These are phyloP conservation scores for Carcina quercana DNA, from an alignment of 2,888 invertebrate genomes.

Conservation along the genomic window DNA sequence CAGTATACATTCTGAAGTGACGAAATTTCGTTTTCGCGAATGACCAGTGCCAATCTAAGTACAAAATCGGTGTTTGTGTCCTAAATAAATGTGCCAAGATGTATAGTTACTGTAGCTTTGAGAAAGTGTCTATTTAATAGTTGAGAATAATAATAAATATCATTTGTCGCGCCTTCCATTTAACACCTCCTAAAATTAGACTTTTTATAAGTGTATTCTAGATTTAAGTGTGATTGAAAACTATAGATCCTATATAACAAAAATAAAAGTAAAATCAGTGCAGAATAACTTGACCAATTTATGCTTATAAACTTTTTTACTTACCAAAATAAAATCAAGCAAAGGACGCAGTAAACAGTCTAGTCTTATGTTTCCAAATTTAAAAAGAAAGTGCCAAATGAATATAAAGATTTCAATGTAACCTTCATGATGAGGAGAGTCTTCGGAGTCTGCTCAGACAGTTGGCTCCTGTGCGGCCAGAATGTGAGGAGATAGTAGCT, in stretches of 20 bases:
- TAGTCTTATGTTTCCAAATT: neutral
- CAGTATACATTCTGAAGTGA: too few species aligned
- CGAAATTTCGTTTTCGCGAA: constrained; percentile 30
- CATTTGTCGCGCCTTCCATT: too few species aligned
- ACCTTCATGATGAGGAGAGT: constrained; percentile 61
- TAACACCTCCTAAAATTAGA: too few species aligned
- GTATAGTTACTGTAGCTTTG: too few species aligned
- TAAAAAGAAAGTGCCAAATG: neutral
- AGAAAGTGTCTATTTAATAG: too few species aligned
- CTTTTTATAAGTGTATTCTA: too few species aligned
- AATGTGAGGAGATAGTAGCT: constrained; percentile 61
- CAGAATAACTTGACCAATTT: too few species aligned
- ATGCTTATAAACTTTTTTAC: too few species aligned
- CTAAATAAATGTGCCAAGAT: constrained; percentile 40
- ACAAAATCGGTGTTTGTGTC: constrained; percentile 29
- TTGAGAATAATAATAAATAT: too few species aligned
- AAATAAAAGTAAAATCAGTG: neutral
- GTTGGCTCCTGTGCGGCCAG: constrained; percentile 68
- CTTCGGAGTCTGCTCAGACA: constrained; percentile 71
- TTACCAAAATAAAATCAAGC: too few species aligned
- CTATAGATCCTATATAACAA: too few species aligned
- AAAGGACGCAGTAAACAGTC: neutral
- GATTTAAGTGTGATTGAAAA: too few species aligned
- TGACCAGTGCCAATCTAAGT: constrained; percentile 33
- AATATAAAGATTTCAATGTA: neutral